Evolutionary conservation across 2,797 vertebrate species (phyloP).

Genomic region (Galagoides demidoff): DNA sequence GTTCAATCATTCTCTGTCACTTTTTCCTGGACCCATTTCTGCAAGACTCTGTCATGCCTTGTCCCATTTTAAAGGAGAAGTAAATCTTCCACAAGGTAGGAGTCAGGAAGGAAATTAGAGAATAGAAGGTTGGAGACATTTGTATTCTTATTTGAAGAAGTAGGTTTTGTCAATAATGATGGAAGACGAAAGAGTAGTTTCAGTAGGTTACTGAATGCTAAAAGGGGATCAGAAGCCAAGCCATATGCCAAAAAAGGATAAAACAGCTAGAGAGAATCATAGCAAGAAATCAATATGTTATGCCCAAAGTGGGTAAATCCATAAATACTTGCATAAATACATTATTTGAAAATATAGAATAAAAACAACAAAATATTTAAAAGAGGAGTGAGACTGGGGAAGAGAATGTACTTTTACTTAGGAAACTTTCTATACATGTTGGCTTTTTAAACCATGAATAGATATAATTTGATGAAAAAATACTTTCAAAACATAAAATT

Average conservation of each 20-base stretch:
- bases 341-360: background rate
- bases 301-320: too few relatives aligned
- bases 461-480: background rate
- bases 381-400: background rate
- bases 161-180: background rate
- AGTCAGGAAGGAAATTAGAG: background rate
- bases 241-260: background rate
- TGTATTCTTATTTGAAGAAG: background rate
- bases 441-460: background rate
- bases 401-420: background rate
- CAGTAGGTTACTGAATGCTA: background rate
- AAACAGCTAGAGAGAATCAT: background rate
- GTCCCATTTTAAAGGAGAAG: background rate
- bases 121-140: background rate
- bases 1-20: background rate
- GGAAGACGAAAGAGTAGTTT: background rate
- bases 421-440: fast-evolving
- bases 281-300: background rate
- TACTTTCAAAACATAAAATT: background rate
- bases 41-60: too few relatives aligned
- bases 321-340: background rate
- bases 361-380: background rate
- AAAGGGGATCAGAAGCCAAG: background rate
- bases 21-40: background rate
- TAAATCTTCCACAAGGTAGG: background rate